Evolutionary conservation across 1,140 invertebrate species (phyloP).

Genomic region (Euwallacea similis): DNA sequence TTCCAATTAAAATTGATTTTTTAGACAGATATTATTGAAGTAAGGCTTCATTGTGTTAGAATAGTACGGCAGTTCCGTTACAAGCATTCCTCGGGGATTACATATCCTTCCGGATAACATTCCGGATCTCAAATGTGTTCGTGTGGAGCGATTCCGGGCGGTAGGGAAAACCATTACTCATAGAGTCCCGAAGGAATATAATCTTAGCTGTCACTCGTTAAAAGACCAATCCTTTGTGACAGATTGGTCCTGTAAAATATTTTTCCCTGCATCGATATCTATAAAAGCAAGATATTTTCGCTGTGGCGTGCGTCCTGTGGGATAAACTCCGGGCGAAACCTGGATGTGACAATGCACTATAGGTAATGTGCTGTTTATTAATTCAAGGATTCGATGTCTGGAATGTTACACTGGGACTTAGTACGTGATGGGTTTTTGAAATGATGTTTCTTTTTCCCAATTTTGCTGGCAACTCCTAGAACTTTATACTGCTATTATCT

Average conservation of each 20-base stretch:
- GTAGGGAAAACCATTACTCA: constrained; percentile 48
- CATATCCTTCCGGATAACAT: constrained; percentile 5
- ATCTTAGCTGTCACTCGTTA: constrained; percentile 47
- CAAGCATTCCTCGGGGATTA: constrained; percentile 24
- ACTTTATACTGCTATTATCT: neutral
- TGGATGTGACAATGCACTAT: constrained; percentile 43
- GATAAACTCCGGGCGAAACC: constrained; percentile 30
- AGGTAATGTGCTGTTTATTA: constrained; percentile 42
- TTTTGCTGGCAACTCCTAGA: neutral
- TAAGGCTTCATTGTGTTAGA: too few species aligned
- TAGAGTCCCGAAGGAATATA: constrained; percentile 39
- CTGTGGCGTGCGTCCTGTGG: constrained; percentile 23
- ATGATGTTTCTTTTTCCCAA: neutral
- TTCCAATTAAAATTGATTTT: too few species aligned
- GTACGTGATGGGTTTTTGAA: constrained; percentile 30
- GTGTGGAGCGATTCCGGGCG: constrained; percentile 26
- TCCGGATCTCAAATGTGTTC: constrained; percentile 19
- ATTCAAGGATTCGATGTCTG: constrained; percentile 37
- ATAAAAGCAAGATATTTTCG: constrained; percentile 36
- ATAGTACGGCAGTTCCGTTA: neutral
- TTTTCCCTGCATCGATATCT: constrained; percentile 41
- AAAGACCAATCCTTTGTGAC: constrained; percentile 47
- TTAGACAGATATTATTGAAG: too few species aligned
- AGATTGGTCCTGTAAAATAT: constrained; percentile 47
- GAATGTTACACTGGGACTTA: constrained; percentile 30